Evolutionary conservation across 1,140 invertebrate species (phyloP).

Genomic region (Teleogryllus occipitalis): DNA sequence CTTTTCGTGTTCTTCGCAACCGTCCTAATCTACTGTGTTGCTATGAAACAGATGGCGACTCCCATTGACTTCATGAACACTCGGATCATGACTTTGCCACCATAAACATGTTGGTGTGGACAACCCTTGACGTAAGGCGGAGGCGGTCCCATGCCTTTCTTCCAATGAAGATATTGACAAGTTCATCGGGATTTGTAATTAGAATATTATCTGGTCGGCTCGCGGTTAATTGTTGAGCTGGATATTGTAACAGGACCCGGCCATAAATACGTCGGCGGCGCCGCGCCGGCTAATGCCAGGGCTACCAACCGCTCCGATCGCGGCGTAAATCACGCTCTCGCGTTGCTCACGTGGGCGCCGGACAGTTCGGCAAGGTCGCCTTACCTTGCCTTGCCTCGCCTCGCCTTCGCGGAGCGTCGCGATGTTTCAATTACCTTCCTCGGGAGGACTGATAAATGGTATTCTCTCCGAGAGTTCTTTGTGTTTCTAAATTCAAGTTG

Average conservation of each 20-base stretch:
- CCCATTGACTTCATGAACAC: too few species aligned
- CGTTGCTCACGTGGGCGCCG: not conserved
- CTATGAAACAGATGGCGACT: too few species aligned
- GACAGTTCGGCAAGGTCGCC: not conserved
- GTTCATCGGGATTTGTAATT: not conserved
- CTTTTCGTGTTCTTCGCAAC: too few species aligned
- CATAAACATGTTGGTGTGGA: not conserved
- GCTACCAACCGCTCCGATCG: not conserved
- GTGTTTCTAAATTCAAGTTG: too few species aligned
- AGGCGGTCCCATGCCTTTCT: not conserved
- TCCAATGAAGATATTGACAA: not conserved
- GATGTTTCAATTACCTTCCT: too few species aligned
- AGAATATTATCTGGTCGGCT: not conserved
- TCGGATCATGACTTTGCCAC: too few species aligned
- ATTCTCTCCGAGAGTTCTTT: too few species aligned
- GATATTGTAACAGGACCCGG: not conserved
- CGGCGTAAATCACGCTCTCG: not conserved
- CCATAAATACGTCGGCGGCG: not conserved
- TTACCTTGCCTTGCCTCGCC: not conserved
- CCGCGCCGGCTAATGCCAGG: not conserved
- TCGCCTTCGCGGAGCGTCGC: too few species aligned
- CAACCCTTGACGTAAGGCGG: not conserved
- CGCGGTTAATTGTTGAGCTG: not conserved
- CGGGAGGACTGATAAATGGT: too few species aligned
- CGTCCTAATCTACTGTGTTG: too few species aligned